Evolutionary conservation across 2,888 invertebrate species (phyloP), one percentile per base, ranked within the genome.

Genomic region (Calephelis perditalis): DNA sequence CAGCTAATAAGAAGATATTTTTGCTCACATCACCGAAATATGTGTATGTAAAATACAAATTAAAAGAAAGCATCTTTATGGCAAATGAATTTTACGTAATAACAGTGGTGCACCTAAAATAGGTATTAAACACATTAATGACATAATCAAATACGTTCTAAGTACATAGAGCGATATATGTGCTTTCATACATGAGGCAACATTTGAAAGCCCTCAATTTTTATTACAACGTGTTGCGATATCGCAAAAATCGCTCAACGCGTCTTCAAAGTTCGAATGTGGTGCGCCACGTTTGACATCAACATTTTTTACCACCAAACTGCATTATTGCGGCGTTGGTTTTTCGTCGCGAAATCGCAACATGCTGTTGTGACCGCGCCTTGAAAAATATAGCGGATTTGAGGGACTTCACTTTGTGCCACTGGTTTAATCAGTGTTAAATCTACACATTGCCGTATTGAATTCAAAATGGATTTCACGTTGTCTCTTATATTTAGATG

Each of bases 401-500:
- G 8, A 40, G 40, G 40, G 6, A 3, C 6, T 40, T 40, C 8
- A 40, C 5, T 7, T 8, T 7, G 8, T 40, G 40, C 40, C 8
- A 8, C 6, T 40, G 40, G 40, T 40, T 63, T 45, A 63, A 55
- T 65, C 46, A 61, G 61, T 63, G 61, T 60, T 63, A 62, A 64
- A 61, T 59, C 58, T 45, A 60, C 56, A 57, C 45, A 57, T 45
- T 63, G 40, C 55, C 58, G 56, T 44, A 59, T 49, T 35, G 54
- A 57, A 60, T 60, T 43, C 56, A 58, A 44, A 46, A 58, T 60
- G 56, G 40, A 54, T 62, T 62, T 37, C 60, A 62, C 59, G 46
- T 62, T 60, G 44, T 57, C 47, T 59, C 63, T 58, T 60, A 47
- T 65, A 77, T 72, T 72, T 79, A 76, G 72, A 70, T 76, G 71